phyloP scores from a whole-genome alignment of 1,140 invertebrate species.

The Potamilus streckersoni region DNA sequence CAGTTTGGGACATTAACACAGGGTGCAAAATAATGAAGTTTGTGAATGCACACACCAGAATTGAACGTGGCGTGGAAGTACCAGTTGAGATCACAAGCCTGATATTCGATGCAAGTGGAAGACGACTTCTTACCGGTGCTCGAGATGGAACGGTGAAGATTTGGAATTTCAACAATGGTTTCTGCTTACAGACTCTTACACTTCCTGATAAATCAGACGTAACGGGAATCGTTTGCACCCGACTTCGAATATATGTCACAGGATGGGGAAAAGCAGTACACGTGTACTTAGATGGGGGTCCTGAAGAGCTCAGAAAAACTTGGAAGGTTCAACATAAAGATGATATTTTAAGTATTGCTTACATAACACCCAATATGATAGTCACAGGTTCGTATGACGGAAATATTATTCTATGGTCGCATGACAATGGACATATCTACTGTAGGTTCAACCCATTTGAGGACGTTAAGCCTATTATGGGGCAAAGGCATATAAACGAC shows the following conservation, averaged over 20 bases:
- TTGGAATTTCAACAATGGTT: conserved; percentile 84
- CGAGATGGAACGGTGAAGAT: conserved; percentile 77
- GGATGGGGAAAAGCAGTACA: conserved; percentile 79
- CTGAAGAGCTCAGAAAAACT: conserved; percentile 65
- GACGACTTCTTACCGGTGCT: conserved; percentile 79
- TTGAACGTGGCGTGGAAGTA: conserved; percentile 68
- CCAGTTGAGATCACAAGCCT: conserved; percentile 81
- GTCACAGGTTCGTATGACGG: conserved; percentile 78
- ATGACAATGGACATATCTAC: conserved; percentile 79
- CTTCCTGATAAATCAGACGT: conserved; percentile 33
- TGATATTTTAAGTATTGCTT: conserved; percentile 76
- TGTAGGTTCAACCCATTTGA: conserved; percentile 62
- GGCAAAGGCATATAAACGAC: conserved; percentile 8
- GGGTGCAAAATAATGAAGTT: conserved; percentile 59
- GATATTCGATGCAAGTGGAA: conserved; percentile 78
- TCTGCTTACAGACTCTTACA: conserved; percentile 71
- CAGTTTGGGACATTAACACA: conserved; percentile 55
- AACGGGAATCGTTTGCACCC: conserved; percentile 35
- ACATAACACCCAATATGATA: conserved; percentile 71
- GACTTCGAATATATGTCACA: conserved; percentile 75
- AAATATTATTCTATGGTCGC: conserved; percentile 80
- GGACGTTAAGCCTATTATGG: conserved; percentile 33
- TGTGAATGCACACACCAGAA: conserved; percentile 52
- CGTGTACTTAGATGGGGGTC: conserved; percentile 75
- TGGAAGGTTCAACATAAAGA: conserved; percentile 79